A percentile compares a stretch with the other conserved stretches of the same genome.
Conservation (phyloP, 2,888 invertebrate genomes). For the Venusia cambrica region DNA sequence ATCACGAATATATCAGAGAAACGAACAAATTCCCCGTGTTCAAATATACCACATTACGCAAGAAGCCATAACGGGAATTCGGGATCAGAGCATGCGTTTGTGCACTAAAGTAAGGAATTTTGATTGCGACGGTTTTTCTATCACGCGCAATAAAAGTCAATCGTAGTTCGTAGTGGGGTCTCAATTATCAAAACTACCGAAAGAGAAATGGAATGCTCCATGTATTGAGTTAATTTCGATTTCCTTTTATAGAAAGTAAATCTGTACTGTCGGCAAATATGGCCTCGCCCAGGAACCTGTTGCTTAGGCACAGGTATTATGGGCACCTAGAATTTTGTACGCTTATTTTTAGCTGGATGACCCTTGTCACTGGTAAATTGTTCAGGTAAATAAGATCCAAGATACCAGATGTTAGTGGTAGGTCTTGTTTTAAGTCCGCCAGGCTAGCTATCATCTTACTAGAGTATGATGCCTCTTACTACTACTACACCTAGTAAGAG, state of each 20-base stretch:
- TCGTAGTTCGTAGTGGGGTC: conserved; percentile 46
- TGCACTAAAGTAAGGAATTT: conserved; percentile 45
- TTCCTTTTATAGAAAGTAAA: conserved; percentile 80
- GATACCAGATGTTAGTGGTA: too few species aligned
- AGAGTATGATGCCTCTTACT: too few species aligned
- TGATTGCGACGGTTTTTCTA: conserved; percentile 44
- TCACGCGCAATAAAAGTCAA: conserved; percentile 57
- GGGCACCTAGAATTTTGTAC: conserved; percentile 7
- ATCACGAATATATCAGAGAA: conserved; percentile 29
- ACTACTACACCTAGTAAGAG: too few species aligned
- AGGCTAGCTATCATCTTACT: too few species aligned
- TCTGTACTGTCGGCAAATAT: conserved; percentile 57
- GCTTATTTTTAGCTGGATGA: too few species aligned
- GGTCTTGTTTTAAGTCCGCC: too few species aligned
- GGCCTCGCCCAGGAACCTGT: conserved; percentile 49
- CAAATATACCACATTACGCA: conserved; percentile 25
- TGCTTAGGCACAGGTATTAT: conserved; percentile 21
- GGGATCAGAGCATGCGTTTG: too few species aligned
- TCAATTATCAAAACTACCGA: conserved; percentile 71
- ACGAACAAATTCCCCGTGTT: conserved; percentile 15
- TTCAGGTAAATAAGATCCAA: too few species aligned
- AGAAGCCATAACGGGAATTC: conserved; percentile 23
- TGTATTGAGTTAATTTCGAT: conserved; percentile 75
- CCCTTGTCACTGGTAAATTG: too few species aligned
- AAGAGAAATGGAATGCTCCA: conserved; percentile 75